These are phyloP conservation scores for Loripinus fragilis DNA, from an alignment of 2,888 invertebrate genomes.

Conservation along the genomic window DNA sequence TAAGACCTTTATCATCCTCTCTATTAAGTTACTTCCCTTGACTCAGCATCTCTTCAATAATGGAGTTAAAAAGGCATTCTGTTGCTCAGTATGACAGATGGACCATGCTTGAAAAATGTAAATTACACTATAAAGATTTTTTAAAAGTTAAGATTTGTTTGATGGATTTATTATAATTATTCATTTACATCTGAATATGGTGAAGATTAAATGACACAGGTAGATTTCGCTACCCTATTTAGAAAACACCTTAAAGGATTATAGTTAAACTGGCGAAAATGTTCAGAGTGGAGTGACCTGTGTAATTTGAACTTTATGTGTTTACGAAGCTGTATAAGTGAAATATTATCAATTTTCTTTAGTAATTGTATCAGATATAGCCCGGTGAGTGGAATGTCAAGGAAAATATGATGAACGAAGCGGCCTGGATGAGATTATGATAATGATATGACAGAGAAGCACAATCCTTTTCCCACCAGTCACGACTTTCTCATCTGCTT, in stretches of 20 bases:
- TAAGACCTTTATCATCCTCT: too few relatives aligned
- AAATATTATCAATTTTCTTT: too few relatives aligned
- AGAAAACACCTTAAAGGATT: neutral
- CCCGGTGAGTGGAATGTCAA: too few relatives aligned
- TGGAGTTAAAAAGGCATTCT: slow-evolving; percentile 40
- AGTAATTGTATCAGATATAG: too few relatives aligned
- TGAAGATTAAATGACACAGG: neutral
- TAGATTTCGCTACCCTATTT: neutral
- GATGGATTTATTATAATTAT: neutral
- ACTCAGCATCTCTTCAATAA: slow-evolving; percentile 23
- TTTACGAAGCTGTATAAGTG: too few relatives aligned
- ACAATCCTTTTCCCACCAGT: too few relatives aligned
- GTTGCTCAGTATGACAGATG: slow-evolving; percentile 5
- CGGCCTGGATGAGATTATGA: too few relatives aligned
- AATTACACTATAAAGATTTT: slow-evolving; percentile 2
- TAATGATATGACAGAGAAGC: too few relatives aligned
- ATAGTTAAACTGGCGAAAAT: neutral
- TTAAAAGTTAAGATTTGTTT: neutral
- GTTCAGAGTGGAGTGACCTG: too few relatives aligned
- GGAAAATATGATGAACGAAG: too few relatives aligned
- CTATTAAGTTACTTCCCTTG: slow-evolving; percentile 26
- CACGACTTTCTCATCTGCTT: too few relatives aligned
- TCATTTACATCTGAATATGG: slow-evolving; percentile 1
- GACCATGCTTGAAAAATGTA: slow-evolving; percentile 5
- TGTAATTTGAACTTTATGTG: too few relatives aligned